Conservation (phyloP, 2,888 invertebrate species). For the Tipula unca region DNA sequence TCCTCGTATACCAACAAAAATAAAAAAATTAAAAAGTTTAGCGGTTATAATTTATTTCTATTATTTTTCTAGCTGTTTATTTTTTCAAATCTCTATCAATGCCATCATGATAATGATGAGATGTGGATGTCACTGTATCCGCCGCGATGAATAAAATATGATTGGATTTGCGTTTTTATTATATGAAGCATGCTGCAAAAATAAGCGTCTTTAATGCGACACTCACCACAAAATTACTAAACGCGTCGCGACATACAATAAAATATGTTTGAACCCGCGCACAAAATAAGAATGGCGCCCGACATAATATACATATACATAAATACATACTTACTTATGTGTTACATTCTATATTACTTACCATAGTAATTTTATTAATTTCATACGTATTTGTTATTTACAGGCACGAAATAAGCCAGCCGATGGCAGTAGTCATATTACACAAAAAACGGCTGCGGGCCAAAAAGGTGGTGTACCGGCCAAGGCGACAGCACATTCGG, state of each 20-base stretch:
- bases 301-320: background rate
- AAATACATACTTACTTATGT: background rate
- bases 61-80: background rate
- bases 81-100: background rate
- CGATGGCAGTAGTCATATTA: conserved; percentile 64
- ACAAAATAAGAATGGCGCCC: background rate
- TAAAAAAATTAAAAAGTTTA: background rate
- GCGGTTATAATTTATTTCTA: background rate
- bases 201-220: background rate
- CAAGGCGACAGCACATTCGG: conserved; percentile 49
- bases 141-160: background rate
- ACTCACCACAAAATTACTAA: background rate
- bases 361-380: background rate
- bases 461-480: conserved; percentile 47
- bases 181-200: background rate
- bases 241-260: background rate
- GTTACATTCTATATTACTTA: background rate
- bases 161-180: background rate
- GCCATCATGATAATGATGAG: background rate
- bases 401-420: conserved; percentile 78
- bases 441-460: conserved; percentile 31
- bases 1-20: background rate
- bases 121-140: background rate
- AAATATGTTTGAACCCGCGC: background rate
- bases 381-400: conserved; percentile 27